Evolutionary conservation across 2,797 vertebrate genomes (phyloP).

Genomic region (Notolepis coatsorum): DNA sequence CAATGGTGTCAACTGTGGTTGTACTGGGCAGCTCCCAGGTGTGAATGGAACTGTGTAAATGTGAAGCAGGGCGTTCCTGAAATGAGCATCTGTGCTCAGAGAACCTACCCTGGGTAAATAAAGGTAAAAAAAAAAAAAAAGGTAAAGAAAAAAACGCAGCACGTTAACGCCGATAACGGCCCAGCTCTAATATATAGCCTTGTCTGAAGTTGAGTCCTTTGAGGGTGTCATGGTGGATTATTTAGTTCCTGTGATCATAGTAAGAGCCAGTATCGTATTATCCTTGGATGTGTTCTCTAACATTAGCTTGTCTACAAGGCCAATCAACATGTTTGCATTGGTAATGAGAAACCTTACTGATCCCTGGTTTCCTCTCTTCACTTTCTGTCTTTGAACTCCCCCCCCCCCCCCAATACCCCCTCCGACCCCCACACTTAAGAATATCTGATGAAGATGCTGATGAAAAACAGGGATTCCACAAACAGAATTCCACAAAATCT

Average conservation of each 20-base stretch:
- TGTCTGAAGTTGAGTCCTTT: neutral
- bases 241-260: neutral
- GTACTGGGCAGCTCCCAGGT: too few species aligned
- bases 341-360: conserved; percentile 35
- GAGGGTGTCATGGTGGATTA: neutral
- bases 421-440: too few species aligned
- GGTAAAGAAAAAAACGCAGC: too few species aligned
- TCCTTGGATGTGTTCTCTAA: conserved; percentile 25
- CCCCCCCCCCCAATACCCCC: conserved; percentile 17
- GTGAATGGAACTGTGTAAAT: too few species aligned
- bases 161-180: too few species aligned
- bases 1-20: too few species aligned
- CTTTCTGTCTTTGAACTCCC: conserved; percentile 44
- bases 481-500: conserved; percentile 28
- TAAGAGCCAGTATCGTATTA: conserved; percentile 33
- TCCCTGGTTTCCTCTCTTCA: conserved; percentile 25
- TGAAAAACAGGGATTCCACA: conserved; percentile 39
- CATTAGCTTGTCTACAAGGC: conserved; percentile 23
- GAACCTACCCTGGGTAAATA: too few species aligned
- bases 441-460: conserved; percentile 32
- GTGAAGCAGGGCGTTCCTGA: too few species aligned
- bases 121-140: too few species aligned
- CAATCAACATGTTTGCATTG: conserved; percentile 12
- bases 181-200: too few species aligned
- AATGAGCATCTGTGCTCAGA: too few species aligned